Evolutionary conservation across 2,888 invertebrate genomes (phyloP).

Genomic region (Paralinhomoeus sp.): DNA sequence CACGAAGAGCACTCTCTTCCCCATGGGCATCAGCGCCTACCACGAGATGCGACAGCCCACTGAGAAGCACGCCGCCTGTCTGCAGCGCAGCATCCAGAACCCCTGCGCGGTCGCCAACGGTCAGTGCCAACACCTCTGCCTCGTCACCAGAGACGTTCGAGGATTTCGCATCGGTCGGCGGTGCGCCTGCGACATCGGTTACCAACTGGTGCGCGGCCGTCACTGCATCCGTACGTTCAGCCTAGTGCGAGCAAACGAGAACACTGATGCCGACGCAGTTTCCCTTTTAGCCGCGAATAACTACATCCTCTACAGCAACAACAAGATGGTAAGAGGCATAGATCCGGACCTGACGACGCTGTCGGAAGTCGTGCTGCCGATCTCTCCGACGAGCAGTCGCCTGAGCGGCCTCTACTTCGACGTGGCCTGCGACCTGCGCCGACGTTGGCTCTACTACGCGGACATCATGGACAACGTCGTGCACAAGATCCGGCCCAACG

Average conservation of each 20-base stretch:
- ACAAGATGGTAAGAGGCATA: slow-evolving; percentile 62
- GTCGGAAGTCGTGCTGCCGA: slow-evolving; percentile 79
- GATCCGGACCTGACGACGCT: slow-evolving; percentile 50
- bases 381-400: slow-evolving; percentile 56
- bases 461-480: slow-evolving; percentile 65
- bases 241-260: background rate
- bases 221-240: slow-evolving; percentile 40
- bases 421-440: slow-evolving; percentile 32
- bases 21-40: slow-evolving; percentile 23
- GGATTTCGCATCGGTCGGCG: slow-evolving; percentile 34
- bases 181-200: slow-evolving; percentile 87
- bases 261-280: background rate
- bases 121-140: slow-evolving; percentile 76
- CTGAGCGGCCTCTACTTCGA: slow-evolving; percentile 89
- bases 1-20: slow-evolving; percentile 21
- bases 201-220: slow-evolving; percentile 39
- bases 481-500: slow-evolving; percentile 37
- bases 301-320: slow-evolving; percentile 22
- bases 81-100: slow-evolving; percentile 9
- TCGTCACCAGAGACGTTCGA: slow-evolving; percentile 48
- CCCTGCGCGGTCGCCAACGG: slow-evolving; percentile 51
- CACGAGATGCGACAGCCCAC: slow-evolving; percentile 20
- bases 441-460: slow-evolving; percentile 77
- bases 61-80: slow-evolving; percentile 16
- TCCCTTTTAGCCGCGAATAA: slow-evolving; percentile 11